These are phyloP conservation scores for Syrrhaptes paradoxus DNA, from an alignment of 2,113 vertebrate genomes.

Conservation along the genomic window DNA sequence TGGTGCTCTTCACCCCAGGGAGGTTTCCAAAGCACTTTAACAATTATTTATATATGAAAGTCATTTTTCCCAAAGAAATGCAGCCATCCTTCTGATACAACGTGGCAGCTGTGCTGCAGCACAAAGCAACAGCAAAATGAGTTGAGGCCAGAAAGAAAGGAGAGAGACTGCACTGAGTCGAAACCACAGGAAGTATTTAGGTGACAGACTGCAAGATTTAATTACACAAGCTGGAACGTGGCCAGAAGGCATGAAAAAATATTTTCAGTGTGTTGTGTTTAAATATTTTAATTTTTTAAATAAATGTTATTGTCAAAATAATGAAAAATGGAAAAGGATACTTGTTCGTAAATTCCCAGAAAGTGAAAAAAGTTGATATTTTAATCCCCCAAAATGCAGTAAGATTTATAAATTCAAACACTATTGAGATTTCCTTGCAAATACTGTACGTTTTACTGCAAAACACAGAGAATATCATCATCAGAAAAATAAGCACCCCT, in stretches of 20 bases:
- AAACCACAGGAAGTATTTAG: slow-evolving; percentile 17
- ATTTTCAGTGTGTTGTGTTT: slow-evolving; percentile 59
- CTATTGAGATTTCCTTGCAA: neutral
- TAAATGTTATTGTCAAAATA: slow-evolving; percentile 35
- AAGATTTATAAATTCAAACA: neutral
- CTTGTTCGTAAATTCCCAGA: neutral
- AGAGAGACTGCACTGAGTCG: neutral
- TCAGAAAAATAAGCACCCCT: neutral
- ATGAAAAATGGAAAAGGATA: slow-evolving; percentile 35
- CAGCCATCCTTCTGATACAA: slow-evolving; percentile 54
- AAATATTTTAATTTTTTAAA: slow-evolving; percentile 52
- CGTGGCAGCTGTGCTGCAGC: slow-evolving; percentile 17
- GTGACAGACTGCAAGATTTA: slow-evolving; percentile 66
- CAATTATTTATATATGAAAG: slow-evolving; percentile 60
- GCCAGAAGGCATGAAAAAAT: slow-evolving; percentile 59
- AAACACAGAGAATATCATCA: neutral
- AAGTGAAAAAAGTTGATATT: neutral
- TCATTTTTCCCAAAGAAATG: slow-evolving; percentile 26
- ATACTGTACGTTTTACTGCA: neutral
- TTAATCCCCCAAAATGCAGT: neutral
- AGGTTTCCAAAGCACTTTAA: slow-evolving; percentile 39
- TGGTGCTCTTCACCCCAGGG: neutral
- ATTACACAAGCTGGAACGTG: slow-evolving; percentile 39
- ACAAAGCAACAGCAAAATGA: neutral
- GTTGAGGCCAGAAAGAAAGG: neutral